Percentiles rank a stretch among this genome's conserved stretches.
Conservation (phyloP, 2,113 vertebrate genomes). For the Panthera tigris region DNA sequence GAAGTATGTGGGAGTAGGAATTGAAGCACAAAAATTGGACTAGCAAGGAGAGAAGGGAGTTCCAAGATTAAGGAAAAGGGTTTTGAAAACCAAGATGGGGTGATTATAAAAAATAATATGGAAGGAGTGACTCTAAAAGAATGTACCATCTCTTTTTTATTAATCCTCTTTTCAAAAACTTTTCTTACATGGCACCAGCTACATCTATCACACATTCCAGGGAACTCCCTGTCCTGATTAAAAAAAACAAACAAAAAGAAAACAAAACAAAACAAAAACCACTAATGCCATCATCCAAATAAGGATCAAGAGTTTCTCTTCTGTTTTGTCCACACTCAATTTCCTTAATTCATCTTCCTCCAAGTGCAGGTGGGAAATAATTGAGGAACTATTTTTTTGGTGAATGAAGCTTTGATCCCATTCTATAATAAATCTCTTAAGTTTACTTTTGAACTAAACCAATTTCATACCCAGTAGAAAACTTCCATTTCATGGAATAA, state of each 20-base stretch:
- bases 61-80: neutral
- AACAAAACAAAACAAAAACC: neutral
- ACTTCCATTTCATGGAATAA: slow-evolving; percentile 29
- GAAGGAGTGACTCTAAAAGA: neutral
- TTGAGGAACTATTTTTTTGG: neutral
- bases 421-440: slow-evolving; percentile 20
- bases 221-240: neutral
- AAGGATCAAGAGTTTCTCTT: neutral
- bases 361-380: neutral
- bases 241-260: neutral
- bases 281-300: neutral
- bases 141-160: neutral
- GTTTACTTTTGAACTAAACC: slow-evolving; percentile 55
- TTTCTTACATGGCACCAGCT: neutral
- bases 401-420: slow-evolving; percentile 28
- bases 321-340: neutral
- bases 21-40: neutral
- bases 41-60: neutral
- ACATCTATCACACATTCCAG: neutral
- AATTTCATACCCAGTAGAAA: slow-evolving; percentile 56
- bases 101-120: neutral
- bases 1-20: neutral
- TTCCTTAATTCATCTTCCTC: slow-evolving; percentile 32
- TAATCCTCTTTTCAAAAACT: neutral
- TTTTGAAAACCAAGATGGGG: neutral